phyloP scores from a whole-genome alignment of 2,797 vertebrate genomes.

The Coracias cyanogaster region DNA sequence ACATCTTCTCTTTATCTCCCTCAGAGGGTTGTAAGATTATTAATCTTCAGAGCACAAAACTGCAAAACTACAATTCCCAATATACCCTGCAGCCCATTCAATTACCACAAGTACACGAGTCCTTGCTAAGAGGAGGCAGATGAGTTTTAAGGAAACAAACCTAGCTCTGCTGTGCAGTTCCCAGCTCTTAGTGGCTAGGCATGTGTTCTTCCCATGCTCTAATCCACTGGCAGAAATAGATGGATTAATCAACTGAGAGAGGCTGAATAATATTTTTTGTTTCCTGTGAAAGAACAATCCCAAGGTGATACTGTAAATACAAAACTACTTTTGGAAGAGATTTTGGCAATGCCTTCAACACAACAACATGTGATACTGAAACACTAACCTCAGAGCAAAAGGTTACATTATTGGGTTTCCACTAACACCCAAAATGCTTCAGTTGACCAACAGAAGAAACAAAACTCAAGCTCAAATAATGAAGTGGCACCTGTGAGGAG shows the following conservation, averaged over 20 bases:
- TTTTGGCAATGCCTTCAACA: not conserved
- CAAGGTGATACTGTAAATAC: not conserved
- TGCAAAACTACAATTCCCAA: conserved; percentile 76
- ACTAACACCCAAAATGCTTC: not conserved
- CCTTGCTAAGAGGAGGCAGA: conserved; percentile 26
- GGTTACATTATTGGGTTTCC: not conserved
- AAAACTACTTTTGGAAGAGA: not conserved
- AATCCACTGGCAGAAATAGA: conserved; percentile 4
- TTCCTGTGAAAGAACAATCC: conserved; percentile 19
- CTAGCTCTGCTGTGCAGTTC: conserved; percentile 1
- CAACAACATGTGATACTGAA: not conserved
- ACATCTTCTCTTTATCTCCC: conserved; percentile 47
- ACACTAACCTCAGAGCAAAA: not conserved
- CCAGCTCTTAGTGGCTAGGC: not conserved
- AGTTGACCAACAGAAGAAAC: not conserved
- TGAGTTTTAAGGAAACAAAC: conserved; percentile 67
- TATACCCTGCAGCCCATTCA: conserved; percentile 66
- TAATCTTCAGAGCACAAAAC: conserved; percentile 71
- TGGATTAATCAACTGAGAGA: not conserved
- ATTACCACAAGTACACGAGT: conserved; percentile 56
- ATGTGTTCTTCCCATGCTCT: not conserved
- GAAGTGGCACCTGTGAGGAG: not conserved
- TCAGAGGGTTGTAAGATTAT: conserved; percentile 61
- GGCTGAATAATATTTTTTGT: not conserved
- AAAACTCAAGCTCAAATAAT: not conserved